Conservation (phyloP, 2,113 vertebrate genomes). For the Ictalurus punctatus region DNA sequence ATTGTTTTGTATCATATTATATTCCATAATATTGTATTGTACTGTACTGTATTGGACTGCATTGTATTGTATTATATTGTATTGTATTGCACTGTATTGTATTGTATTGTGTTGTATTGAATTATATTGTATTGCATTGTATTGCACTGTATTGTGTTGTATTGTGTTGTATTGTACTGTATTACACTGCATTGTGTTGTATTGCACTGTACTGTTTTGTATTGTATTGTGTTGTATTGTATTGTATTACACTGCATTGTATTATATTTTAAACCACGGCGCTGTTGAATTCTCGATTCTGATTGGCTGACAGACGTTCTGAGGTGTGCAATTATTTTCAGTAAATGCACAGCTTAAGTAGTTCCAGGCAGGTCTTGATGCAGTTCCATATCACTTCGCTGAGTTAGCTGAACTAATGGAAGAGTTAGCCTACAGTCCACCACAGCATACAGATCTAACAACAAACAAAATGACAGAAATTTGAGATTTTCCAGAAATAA, state of each 20-base stretch:
- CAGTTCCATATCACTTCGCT: too few relatives aligned
- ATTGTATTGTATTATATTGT: background rate
- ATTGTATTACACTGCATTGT: background rate
- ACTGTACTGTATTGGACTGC: background rate
- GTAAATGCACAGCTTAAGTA: too few relatives aligned
- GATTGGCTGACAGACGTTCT: too few relatives aligned
- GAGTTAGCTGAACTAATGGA: too few relatives aligned
- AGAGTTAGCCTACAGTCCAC: too few relatives aligned
- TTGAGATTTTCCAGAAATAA: too few relatives aligned
- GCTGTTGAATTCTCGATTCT: too few relatives aligned
- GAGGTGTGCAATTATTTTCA: too few relatives aligned
- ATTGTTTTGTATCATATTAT: background rate
- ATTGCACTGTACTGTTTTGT: background rate
- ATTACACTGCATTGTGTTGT: background rate
- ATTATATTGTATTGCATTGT: background rate
- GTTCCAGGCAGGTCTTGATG: too few relatives aligned
- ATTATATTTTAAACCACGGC: too few relatives aligned
- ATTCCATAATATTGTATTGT: background rate
- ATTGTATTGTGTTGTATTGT: background rate
- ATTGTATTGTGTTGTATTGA: background rate
- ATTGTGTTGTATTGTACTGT: background rate
- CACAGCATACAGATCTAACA: too few relatives aligned
- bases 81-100: background rate
- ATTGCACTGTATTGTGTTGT: background rate
- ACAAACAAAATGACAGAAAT: too few relatives aligned